A percentile compares a stretch with the other conserved stretches of the same genome.
Evolutionary conservation across 2,888 invertebrate species (phyloP).

Genomic region (Aphodius sticticus): DNA sequence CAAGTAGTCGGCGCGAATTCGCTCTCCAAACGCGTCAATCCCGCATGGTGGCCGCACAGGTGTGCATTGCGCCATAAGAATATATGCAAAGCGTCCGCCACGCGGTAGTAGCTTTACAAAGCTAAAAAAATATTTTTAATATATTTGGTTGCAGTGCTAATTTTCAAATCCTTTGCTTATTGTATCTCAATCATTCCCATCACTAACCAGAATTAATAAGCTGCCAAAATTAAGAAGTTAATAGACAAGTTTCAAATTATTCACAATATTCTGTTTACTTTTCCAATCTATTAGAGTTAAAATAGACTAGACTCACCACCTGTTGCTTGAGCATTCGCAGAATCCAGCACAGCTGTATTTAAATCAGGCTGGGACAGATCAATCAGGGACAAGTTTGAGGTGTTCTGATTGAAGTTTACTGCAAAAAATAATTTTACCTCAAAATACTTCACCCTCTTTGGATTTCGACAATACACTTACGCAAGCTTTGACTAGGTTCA

Average conservation of each 20-base stretch:
- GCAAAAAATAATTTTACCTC: conserved; percentile 29
- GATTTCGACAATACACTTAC: conserved; percentile 13
- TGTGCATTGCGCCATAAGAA: too few relatives aligned
- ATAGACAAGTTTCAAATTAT: background rate
- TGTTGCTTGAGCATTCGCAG: conserved; percentile 12
- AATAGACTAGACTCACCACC: background rate
- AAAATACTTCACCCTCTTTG: background rate
- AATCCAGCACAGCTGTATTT: conserved; percentile 36
- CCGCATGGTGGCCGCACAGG: too few relatives aligned
- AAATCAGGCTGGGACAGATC: conserved; percentile 51
- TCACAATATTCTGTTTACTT: background rate
- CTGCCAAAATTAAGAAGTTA: background rate
- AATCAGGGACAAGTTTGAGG: conserved; percentile 41
- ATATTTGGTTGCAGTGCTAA: too few relatives aligned
- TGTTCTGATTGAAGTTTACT: conserved; percentile 38
- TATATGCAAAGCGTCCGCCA: too few relatives aligned
- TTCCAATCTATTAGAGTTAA: background rate
- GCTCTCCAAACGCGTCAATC: too few relatives aligned
- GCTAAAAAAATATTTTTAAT: too few relatives aligned
- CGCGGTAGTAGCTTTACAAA: too few relatives aligned
- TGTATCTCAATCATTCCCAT: too few relatives aligned
- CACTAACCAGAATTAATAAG: too few relatives aligned
- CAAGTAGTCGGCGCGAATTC: too few relatives aligned
- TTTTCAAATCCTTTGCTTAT: too few relatives aligned
- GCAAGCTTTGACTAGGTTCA: conserved; percentile 25